Base-by-base conservation (phyloP, 2,888 invertebrate species). In the Neoascia interrupta region DNA sequence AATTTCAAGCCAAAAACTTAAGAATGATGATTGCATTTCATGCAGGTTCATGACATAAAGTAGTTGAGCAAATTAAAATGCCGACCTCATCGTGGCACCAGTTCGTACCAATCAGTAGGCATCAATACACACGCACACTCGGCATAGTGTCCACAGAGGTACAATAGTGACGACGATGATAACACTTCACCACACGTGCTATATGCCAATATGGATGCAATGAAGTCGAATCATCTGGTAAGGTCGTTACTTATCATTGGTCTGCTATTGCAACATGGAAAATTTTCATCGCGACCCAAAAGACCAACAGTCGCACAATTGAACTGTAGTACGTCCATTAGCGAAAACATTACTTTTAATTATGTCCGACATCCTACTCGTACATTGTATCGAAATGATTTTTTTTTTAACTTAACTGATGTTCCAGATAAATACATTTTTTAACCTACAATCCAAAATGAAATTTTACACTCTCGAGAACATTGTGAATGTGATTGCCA, bases 331-430 rank as follows among this genome's bases (percentile, higher is more conserved):
- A 26, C 56, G 37, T 68, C 79, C 73, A 79, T 79, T 79, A 79
- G 54, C 73, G 26, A 61, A 61, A 68, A 73, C 73, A 79, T 79
- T 79, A 79, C 73, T 79, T 73, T 79, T 79, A 68, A 79, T 79
- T 73, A 79, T 56, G 43, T 43, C 31, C 61, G 47, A 34, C 60
- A 61, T 45, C 41, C 45, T n/a, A n/a, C n/a, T n/a, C n/a, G n/a
- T 60, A 28, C 39, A 60, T 47, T 53, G 39, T 66, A 76, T 68
- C 66, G 54, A 79, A 79, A 56, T 66, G 73, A 73, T 79, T 79
- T 79, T 61, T 68, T 79, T 63, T 73, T 73, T 73, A 66, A 68
- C 54, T 72, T 73, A 41, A 43, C 58, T 43, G 45, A 64, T 58
- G 64, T 70, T 64, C 64, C 64, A 70, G 70, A 76, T 76, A 64